Percentiles rank a stretch among this genome's conserved stretches.
These are phyloP conservation scores for Thereva unica DNA, from an alignment of 2,888 invertebrate species.

Conservation along the genomic window DNA sequence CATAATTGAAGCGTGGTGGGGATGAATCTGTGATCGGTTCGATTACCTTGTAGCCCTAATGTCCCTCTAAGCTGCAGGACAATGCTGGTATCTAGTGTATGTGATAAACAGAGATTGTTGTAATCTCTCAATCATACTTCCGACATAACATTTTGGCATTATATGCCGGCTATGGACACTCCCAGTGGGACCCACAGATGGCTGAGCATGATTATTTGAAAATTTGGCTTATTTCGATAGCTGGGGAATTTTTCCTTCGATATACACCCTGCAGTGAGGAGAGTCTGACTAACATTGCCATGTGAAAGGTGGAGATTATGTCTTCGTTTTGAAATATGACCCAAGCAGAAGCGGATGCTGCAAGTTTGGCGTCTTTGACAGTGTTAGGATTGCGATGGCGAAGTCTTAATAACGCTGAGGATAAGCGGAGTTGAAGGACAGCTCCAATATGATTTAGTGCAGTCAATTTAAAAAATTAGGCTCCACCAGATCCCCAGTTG, in stretches of 20 bases:
- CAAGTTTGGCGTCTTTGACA: too few species aligned
- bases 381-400: too few species aligned
- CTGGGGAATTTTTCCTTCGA: conserved; percentile 21
- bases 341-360: too few species aligned
- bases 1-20: conserved; percentile 9
- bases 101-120: conserved; percentile 34
- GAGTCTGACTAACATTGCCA: conserved; percentile 8
- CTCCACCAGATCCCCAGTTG: neutral
- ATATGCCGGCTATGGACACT: conserved; percentile 32
- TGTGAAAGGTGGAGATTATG: conserved; percentile 16
- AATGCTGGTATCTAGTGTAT: conserved; percentile 1
- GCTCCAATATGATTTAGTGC: neutral
- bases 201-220: conserved; percentile 40
- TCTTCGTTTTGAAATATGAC: conserved; percentile 12
- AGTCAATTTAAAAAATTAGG: neutral
- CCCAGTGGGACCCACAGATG: conserved; percentile 36
- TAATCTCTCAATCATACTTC: conserved; percentile 40
- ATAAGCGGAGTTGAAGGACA: neutral
- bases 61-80: conserved; percentile 4
- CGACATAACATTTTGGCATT: conserved; percentile 39
- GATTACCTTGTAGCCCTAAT: conserved; percentile 1
- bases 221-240: conserved; percentile 38
- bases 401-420: too few species aligned
- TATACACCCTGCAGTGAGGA: conserved; percentile 1
- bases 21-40: conserved; percentile 8